These are phyloP conservation scores for human (Homo sapiens) DNA, from an alignment of 2,113 vertebrate genomes.

Conservation along the genomic window DNA sequence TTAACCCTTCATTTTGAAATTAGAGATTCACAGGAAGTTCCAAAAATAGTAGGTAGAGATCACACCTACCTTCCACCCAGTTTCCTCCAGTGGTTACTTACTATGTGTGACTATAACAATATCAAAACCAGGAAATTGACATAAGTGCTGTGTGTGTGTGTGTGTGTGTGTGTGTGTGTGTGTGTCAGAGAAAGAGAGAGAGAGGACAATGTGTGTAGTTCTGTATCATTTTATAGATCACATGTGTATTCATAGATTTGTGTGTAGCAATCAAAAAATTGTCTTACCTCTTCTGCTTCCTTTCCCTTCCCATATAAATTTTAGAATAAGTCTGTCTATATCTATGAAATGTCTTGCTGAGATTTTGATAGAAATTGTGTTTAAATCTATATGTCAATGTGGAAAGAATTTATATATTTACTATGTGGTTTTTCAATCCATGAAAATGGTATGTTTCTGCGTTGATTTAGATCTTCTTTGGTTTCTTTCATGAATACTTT, in stretches of 20 bases:
- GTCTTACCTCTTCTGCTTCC: neutral
- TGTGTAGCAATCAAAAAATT: neutral
- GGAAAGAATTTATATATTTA: neutral
- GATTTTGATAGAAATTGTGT: neutral
- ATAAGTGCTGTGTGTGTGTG: rapidly evolving
- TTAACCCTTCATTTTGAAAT: neutral
- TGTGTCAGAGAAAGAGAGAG: too few species aligned
- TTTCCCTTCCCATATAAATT: neutral
- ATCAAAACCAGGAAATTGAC: neutral
- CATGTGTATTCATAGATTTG: neutral
- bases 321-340: neutral
- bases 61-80: rapidly evolving
- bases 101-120: neutral
- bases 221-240: neutral
- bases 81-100: neutral
- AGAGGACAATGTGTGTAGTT: too few species aligned
- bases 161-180: too few species aligned
- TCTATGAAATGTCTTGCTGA: neutral
- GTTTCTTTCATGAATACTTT: neutral
- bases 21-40: neutral
- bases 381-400: neutral
- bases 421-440: neutral
- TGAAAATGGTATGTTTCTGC: neutral
- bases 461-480: neutral
- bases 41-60: neutral